Evolutionary conservation across 2,888 invertebrate genomes (phyloP), one percentile per base, ranked within the genome.

Genomic region (Sesamia inferens): DNA sequence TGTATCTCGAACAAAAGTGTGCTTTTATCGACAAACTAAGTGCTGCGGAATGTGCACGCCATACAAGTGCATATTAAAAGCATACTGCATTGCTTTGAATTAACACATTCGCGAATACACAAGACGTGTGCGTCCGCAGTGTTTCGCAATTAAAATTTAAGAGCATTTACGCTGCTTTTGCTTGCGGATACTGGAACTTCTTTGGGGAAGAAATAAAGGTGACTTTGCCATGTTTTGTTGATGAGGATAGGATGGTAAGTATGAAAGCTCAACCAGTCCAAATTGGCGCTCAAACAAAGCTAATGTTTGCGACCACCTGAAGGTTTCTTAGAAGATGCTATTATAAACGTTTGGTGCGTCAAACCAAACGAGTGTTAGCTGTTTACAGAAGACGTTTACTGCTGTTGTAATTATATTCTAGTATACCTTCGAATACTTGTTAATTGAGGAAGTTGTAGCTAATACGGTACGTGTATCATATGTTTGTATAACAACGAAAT

Each of bases 271-370:
- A 88, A 86, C 85, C 91, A 88, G 90, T 92, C 92, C 90, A 94
- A 95, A 95, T 94, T 94, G 93, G 91, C 92, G 92, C 88, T 91
- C 92, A 95, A 95, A 94, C 93, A 95, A 92, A 90, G 89, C 87
- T 85, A 78, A 83, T 95, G 93, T 95, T 96, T 95, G 95, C 93
- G 95, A 95, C 95, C 95, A 96, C 95, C 95, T 94, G 88, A 92
- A 92, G 92, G 89, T 88, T 93, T 93, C 93, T 92, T 90, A 91
- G 93, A 91, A 92, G 87, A 88, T 87, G 87, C 84, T 87, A 85
- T 88, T 83, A 86, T 80, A 84, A 81, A 85, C 79, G 81, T 85
- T 82, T 82, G 78, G 80, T 78, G 82, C 82, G 80, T 80, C 80
- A 82, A 80, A 83, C 83, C 82, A 85, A 87, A 87, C 86, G 87